Evolutionary conservation across 30 jellyfish, hydroid and myxozoan species (phyloP), one percentile per base, ranked within the genome.

Genomic region (Aurelia aurita): DNA sequence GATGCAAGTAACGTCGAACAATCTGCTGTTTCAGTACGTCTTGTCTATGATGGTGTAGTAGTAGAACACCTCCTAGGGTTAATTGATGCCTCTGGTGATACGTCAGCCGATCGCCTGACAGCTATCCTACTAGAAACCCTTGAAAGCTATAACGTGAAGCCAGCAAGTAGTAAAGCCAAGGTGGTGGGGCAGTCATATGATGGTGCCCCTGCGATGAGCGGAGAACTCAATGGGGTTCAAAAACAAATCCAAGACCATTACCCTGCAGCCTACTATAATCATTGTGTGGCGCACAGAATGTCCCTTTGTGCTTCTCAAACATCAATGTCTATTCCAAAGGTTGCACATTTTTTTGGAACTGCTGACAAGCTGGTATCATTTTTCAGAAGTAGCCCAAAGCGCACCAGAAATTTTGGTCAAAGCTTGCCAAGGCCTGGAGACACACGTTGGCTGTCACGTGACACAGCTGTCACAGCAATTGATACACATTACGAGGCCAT

Each of bases 391-490:
- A 72, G 84, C 62, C 72, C 54, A 72, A 39, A 39, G 47, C 70
- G 43, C 7, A 44, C 46, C 3, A 43, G 72, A 72, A 15, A 72
- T 22, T 51, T 72, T 72, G 85, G 85, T 1, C 25, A 21, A n/a
- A 72, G 34, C 70, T 22, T 39, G 26, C 85, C 85, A 39, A 72
- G 47, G 18, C 85, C 85, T n/a, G 85, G 85, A 15, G 72, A 72
- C 72, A 44, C 79, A 9, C 3, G 8, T 1, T 6, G 74, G 74
- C 67, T 27, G 59, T 69, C 81, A 26, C 62, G 80, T 60, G 73
- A 60, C 39, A 60, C 73, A 20, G 21, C 23, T 60, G 9, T 9
- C 21, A 20, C 11, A 11, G 73, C 73, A 60, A 60, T 60, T 26
- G 35, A 60, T 20, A 60, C 73, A 13, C 73, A 9, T 9, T 60